Percentiles rank a stretch among this genome's conserved stretches.
phyloP scores from a whole-genome alignment of 2,888 invertebrate genomes.

The Heteropelma amictum region DNA sequence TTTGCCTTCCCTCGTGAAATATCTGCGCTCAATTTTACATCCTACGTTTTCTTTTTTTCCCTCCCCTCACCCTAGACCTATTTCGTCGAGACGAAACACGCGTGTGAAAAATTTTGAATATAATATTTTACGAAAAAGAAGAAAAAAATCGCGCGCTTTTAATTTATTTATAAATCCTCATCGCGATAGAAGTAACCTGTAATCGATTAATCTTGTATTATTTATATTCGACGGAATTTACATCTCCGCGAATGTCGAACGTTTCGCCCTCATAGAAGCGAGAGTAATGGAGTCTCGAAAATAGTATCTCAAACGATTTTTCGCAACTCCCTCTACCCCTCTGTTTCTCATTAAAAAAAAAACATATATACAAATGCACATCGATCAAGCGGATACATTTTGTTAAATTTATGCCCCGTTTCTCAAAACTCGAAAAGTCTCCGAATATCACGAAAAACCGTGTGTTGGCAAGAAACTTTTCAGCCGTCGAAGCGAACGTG shows the following conservation, averaged over 20 bases:
- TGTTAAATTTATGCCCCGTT: neutral
- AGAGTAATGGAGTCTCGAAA: constrained; percentile 39
- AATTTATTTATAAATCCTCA: constrained; percentile 5
- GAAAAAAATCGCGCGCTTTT: too few relatives aligned
- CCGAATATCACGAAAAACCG: neutral
- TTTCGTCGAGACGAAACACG: too few relatives aligned
- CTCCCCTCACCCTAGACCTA: too few relatives aligned
- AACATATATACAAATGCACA: neutral
- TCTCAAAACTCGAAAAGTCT: neutral
- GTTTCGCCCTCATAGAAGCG: constrained; percentile 42
- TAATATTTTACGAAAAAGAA: too few relatives aligned
- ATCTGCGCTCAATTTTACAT: too few relatives aligned
- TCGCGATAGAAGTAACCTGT: neutral
- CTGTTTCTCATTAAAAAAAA: neutral
- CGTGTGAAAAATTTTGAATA: too few relatives aligned
- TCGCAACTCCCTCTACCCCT: neutral
- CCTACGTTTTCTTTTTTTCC: too few relatives aligned
- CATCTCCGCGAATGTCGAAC: constrained; percentile 21
- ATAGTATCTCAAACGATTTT: constrained; percentile 18
- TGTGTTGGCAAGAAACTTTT: constrained; percentile 24
- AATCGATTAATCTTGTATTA: constrained; percentile 44
- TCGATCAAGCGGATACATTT: neutral
- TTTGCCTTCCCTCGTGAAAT: too few relatives aligned
- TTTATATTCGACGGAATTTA: constrained; percentile 28
- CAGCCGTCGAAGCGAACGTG: neutral